Evolutionary conservation across 2,888 invertebrate species (phyloP).

Genomic region (Allolobophora icterica): DNA sequence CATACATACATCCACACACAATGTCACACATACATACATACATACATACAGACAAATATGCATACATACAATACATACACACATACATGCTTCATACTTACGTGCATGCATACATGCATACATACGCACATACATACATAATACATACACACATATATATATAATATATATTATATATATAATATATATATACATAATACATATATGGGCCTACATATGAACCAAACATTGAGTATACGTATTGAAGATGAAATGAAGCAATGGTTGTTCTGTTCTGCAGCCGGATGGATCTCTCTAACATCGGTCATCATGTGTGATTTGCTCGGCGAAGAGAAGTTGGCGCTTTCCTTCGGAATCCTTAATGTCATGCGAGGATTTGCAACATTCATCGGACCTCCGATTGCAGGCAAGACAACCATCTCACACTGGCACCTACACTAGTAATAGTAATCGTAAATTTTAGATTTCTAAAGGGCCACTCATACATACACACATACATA

Average conservation of each 20-base stretch:
- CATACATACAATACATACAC: not conserved
- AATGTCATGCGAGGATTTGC: slow-evolving; percentile 94
- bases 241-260: not conserved
- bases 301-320: slow-evolving; percentile 96
- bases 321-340: slow-evolving; percentile 90
- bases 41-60: not conserved
- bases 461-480: too few relatives aligned
- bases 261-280: slow-evolving; percentile 66
- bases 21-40: not conserved
- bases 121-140: not conserved
- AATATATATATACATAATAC: not conserved
- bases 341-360: slow-evolving; percentile 94
- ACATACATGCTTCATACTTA: not conserved
- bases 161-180: not conserved
- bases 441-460: too few relatives aligned
- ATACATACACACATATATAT: not conserved
- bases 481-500: too few relatives aligned
- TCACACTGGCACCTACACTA: too few relatives aligned
- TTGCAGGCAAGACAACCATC: slow-evolving; percentile 74
- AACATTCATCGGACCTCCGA: slow-evolving; percentile 81
- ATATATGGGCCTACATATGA: too few relatives aligned
- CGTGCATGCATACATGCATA: not conserved
- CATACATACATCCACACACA: not conserved
- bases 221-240: too few relatives aligned
- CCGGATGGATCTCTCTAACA: slow-evolving; percentile 95